phyloP scores from a whole-genome alignment of 2,888 invertebrate species.

The Calephelis perditalis region DNA sequence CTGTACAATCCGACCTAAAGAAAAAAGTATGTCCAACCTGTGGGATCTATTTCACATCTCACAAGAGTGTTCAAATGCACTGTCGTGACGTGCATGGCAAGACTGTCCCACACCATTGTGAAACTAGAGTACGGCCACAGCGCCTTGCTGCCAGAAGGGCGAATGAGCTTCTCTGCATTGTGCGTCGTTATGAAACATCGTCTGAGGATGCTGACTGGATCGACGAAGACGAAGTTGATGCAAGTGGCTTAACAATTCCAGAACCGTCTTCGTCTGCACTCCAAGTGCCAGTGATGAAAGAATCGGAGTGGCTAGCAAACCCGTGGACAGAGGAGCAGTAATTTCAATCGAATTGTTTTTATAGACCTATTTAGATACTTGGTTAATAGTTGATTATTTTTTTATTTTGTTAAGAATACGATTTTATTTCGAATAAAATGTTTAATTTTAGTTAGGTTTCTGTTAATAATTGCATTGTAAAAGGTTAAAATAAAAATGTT shows the following conservation, averaged over 20 bases:
- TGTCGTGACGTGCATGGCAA: conserved; percentile 13
- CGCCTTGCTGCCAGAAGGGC: conserved; percentile 15
- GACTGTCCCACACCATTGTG: conserved; percentile 13
- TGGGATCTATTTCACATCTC: conserved; percentile 14
- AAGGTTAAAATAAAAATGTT: conserved; percentile 26
- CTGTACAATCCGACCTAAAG: conserved; percentile 15
- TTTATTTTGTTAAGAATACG: conserved; percentile 26
- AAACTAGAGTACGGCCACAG: conserved; percentile 16
- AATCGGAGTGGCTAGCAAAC: conserved; percentile 24
- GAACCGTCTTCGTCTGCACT: conserved; percentile 29
- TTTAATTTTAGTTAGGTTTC: conserved; percentile 28
- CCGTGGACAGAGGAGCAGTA: conserved; percentile 29
- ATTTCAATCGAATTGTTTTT: conserved; percentile 29
- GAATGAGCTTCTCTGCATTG: conserved; percentile 16
- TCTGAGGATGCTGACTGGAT: conserved; percentile 13
- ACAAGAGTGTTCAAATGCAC: conserved; percentile 14
- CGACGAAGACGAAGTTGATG: conserved; percentile 16
- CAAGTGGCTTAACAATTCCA: conserved; percentile 26
- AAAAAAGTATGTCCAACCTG: conserved; percentile 15
- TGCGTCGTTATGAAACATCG: conserved; percentile 17
- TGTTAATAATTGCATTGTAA: conserved; percentile 25
- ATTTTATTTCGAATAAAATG: conserved; percentile 22
- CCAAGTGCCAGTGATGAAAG: conserved; percentile 29
- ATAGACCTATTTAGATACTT: conserved; percentile 26
- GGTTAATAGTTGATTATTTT: conserved; percentile 26